Evolutionary conservation across 2,113 vertebrate species (phyloP).

Genomic region (Capreolus pygargus): DNA sequence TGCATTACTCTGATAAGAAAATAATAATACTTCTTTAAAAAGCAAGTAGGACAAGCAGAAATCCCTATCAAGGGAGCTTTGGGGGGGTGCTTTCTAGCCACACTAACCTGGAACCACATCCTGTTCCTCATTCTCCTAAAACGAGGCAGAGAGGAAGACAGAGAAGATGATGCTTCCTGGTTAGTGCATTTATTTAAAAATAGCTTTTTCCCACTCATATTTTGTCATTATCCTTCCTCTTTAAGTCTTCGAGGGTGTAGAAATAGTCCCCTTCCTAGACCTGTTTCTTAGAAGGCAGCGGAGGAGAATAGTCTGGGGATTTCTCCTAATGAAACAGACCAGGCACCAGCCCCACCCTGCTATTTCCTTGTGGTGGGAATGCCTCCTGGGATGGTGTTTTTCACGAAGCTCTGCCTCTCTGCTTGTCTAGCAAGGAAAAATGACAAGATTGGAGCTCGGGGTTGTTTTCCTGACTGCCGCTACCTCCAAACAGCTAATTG

Average conservation of each 20-base stretch:
- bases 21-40: neutral
- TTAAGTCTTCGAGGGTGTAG: neutral
- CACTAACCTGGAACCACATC: neutral
- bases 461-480: neutral
- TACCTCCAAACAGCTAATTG: conserved; percentile 45
- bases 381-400: neutral
- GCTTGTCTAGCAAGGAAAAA: neutral
- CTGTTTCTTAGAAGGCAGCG: neutral
- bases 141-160: neutral
- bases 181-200: neutral
- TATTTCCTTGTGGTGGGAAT: neutral
- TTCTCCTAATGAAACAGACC: neutral
- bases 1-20: neutral
- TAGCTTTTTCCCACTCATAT: neutral
- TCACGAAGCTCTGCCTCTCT: neutral
- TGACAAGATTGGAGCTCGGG: neutral
- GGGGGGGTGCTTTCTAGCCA: neutral
- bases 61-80: neutral
- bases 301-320: neutral
- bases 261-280: neutral
- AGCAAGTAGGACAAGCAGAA: neutral
- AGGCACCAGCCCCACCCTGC: neutral
- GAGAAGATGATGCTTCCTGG: neutral
- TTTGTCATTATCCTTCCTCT: neutral
- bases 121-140: neutral